Evolutionary conservation across 2,113 vertebrate genomes (phyloP), one percentile per base, ranked within the genome.

Genomic region (Mixornis gularis): DNA sequence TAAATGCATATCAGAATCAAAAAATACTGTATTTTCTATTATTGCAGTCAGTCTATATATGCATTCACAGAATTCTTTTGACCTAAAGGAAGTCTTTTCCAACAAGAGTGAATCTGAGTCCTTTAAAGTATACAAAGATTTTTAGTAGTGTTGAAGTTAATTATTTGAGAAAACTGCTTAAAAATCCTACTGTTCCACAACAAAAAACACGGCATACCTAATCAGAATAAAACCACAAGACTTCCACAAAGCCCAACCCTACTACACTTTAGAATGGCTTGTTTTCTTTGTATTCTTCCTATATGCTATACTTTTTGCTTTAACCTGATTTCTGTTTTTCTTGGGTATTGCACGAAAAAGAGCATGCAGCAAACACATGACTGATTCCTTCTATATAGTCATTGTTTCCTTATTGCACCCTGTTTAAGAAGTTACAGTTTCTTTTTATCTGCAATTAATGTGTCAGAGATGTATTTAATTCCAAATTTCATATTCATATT

Each of bases 391-490:
- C 11, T 22, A 6, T 26, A 8, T 36, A 79, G 36, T 83, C 72
- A 74, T 85, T 77, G 55, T 93, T 88, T 85, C 76, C 80, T 78
- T 91, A 55, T 59, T 90, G 60, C 48, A 69, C 43, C 6, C 43
- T 83, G 17, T 76, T 77, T 70, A 68, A 93, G 69, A 83, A 63
- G 38, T 85, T 90, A 72, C 80, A 72, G 21, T 92, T 93, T 80
- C 88, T 94, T 94, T 86, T 77, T 81, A 76, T 85, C 65, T 81
- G 56, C 83, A 92, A 88, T 94, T 94, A 85, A 78, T 68, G 51
- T 95, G 93, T 93, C 93, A 95, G 46, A 79, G 51, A 32, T 79
- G 22, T 84, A 15, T 70, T 91, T 90, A 84, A 93, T 93, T 91
- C 56, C 25, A 16, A 38, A 80, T 92, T 86, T 88, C 85, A 76